A percentile compares a stretch with the other conserved stretches of the same genome.
phyloP scores from a whole-genome alignment of 2,888 invertebrate genomes.

The Drosophila anomelani region DNA sequence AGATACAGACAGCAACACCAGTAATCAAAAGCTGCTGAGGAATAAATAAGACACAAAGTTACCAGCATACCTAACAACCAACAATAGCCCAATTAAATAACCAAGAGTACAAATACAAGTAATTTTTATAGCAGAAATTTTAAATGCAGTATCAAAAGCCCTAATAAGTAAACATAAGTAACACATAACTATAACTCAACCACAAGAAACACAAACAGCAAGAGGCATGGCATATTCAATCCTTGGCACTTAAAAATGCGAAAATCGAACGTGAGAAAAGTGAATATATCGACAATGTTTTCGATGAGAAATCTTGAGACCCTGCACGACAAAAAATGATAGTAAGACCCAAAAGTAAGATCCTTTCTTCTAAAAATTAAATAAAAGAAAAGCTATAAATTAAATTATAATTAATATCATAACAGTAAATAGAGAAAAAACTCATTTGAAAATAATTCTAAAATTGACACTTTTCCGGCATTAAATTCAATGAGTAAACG shows the following conservation, averaged over 20 bases:
- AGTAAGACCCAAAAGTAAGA: constrained; percentile 47
- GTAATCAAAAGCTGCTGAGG: constrained; percentile 15
- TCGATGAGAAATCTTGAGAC: constrained; percentile 47
- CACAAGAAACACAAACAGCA: constrained; percentile 41
- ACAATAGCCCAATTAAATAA: constrained; percentile 85
- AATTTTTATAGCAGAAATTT: constrained; percentile 83
- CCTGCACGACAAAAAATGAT: constrained; percentile 45
- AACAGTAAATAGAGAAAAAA: constrained; percentile 34
- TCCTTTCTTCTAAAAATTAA: constrained; percentile 74
- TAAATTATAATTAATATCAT: constrained; percentile 39
- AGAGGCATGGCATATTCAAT: constrained; percentile 59
- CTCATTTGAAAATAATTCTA: constrained; percentile 53
- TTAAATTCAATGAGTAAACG: constrained; percentile 56
- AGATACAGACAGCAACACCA: constrained; percentile 18
- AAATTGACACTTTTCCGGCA: constrained; percentile 61
- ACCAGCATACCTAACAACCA: constrained; percentile 77
- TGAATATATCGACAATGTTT: constrained; percentile 46
- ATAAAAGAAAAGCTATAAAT: constrained; percentile 44
- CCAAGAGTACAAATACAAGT: constrained; percentile 85
- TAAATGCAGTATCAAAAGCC: constrained; percentile 83
- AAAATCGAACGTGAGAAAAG: constrained; percentile 22
- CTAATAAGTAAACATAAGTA: constrained; percentile 55
- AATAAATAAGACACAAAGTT: constrained; percentile 52
- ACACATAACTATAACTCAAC: constrained; percentile 49
- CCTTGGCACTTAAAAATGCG: constrained; percentile 57